A percentile compares a stretch with the other conserved stretches of the same genome.
These are phyloP conservation scores for Dolichotis patagonum DNA, from an alignment of 2,113 vertebrate species.

Conservation along the genomic window DNA sequence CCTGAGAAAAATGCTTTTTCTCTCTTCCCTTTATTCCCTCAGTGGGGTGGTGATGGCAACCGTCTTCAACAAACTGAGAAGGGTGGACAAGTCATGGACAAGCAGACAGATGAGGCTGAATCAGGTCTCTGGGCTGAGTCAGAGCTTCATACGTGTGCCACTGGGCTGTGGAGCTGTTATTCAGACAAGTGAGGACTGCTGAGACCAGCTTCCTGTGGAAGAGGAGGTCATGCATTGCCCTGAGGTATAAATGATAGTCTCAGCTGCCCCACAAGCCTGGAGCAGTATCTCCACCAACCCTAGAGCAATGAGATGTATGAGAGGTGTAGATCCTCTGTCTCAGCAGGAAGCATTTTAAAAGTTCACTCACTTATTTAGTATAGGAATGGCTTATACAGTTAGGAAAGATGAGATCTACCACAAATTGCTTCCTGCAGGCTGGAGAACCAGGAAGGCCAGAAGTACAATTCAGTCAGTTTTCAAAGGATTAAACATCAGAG, in stretches of 20 bases:
- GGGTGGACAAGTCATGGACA: neutral
- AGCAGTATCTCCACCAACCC: neutral
- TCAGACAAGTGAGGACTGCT: neutral
- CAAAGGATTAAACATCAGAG: neutral
- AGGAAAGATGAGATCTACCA: neutral
- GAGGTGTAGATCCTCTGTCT: neutral
- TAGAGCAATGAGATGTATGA: neutral
- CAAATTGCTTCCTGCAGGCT: neutral
- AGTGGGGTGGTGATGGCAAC: neutral
- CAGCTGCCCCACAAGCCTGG: neutral
- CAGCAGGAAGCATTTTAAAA: neutral
- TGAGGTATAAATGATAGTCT: neutral
- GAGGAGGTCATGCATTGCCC: rapidly evolving
- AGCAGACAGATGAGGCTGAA: rapidly evolving
- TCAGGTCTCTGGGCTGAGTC: neutral
- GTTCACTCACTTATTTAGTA: neutral
- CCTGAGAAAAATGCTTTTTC: rapidly evolving
- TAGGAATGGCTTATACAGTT: neutral
- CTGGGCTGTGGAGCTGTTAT: neutral
- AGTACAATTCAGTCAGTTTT: no score
- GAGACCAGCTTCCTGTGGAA: neutral
- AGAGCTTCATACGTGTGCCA: rapidly evolving
- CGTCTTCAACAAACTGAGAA: neutral
- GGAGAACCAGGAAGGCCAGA: neutral
- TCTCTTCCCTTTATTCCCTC: neutral